These are phyloP conservation scores for Gracilinanus agilis DNA, from an alignment of 2,113 vertebrate species.

Conservation along the genomic window DNA sequence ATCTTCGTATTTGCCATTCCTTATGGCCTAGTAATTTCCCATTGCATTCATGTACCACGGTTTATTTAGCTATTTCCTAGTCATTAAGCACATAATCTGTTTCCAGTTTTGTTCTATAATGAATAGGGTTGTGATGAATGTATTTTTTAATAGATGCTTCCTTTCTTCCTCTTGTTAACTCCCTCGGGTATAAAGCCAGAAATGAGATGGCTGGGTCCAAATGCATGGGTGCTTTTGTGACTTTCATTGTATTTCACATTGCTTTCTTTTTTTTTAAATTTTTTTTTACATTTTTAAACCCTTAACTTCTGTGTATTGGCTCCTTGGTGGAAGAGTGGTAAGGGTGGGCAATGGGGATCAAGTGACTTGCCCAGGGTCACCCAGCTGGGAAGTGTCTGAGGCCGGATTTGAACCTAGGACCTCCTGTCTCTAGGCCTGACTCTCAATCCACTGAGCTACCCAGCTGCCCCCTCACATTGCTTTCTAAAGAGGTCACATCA, in stretches of 20 bases:
- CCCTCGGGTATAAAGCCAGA: background rate
- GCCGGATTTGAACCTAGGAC: no score
- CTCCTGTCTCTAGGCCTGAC: no score
- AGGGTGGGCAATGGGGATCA: no score
- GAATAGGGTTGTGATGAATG: background rate
- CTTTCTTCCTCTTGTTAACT: background rate
- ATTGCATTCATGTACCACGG: background rate
- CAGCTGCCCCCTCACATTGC: no score
- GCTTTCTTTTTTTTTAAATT: no score
- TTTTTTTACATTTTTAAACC: no score
- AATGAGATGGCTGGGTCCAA: background rate
- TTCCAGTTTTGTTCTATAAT: no score
- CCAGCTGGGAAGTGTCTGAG: no score
- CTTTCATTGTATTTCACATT: background rate
- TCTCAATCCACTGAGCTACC: no score
- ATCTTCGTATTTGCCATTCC: background rate
- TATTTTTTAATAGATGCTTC: background rate
- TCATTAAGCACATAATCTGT: background rate
- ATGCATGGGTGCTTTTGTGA: background rate
- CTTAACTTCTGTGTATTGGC: no score
- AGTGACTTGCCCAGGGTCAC: no score
- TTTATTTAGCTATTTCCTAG: background rate
- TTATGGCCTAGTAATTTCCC: background rate
- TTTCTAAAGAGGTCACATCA: background rate
- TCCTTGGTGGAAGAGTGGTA: no score